phyloP scores from a whole-genome alignment of 2,888 invertebrate species.

The Eretmocerus hayati region DNA sequence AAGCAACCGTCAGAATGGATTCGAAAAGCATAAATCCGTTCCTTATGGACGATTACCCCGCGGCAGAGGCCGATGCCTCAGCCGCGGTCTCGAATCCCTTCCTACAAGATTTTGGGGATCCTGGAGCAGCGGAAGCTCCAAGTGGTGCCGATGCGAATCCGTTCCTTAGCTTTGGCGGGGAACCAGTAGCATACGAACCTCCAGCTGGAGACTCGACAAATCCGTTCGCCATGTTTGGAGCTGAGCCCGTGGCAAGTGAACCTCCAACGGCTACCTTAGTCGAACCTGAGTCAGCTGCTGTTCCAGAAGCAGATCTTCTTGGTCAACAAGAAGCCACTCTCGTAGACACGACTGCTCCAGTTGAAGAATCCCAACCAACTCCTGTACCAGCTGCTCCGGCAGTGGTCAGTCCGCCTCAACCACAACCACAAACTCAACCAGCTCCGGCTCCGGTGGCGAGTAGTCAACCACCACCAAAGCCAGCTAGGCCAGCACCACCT shows the following conservation, averaged over 20 bases:
- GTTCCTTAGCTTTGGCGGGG: conserved; percentile 36
- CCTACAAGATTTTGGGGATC: conserved; percentile 47
- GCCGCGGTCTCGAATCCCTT: conserved; percentile 65
- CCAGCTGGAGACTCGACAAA: conserved; percentile 40
- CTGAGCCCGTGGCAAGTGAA: conserved; percentile 28
- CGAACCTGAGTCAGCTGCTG: conserved; percentile 21
- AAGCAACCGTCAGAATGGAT: conserved; percentile 47
- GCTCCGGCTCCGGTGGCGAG: conserved; percentile 9
- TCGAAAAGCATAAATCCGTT: conserved; percentile 68
- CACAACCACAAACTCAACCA: not conserved
- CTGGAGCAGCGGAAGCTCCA: conserved; percentile 37
- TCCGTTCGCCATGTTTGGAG: conserved; percentile 43
- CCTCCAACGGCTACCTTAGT: conserved; percentile 24
- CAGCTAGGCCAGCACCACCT: conserved; percentile 43
- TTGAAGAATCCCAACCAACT: conserved; percentile 5
- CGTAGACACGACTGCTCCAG: conserved; percentile 19
- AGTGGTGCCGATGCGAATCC: conserved; percentile 55
- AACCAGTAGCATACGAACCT: conserved; percentile 33
- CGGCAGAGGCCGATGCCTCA: conserved; percentile 51
- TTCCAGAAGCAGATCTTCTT: conserved; percentile 21
- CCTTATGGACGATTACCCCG: conserved; percentile 61
- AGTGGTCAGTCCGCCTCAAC: conserved; percentile 21
- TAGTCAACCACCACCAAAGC: conserved; percentile 12
- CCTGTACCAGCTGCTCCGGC: conserved; percentile 8
- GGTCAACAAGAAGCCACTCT: conserved; percentile 18